Evolutionary conservation across 2,113 vertebrate genomes (phyloP), one percentile per base, ranked within the genome.

Genomic region (Scatophagus argus): DNA sequence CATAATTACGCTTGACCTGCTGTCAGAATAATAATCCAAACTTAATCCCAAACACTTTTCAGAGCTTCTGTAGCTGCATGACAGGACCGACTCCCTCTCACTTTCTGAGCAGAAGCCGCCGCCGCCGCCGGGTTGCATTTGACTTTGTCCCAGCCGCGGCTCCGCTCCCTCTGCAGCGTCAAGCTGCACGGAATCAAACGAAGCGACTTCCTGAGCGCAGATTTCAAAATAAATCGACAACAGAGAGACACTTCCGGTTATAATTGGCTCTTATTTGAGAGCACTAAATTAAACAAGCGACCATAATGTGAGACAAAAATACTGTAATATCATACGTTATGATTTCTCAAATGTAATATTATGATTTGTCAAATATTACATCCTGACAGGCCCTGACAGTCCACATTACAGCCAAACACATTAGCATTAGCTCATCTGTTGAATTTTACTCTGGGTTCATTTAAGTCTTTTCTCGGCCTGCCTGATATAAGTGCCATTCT

Each of bases 211-310:
- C 85, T 72, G 34, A n/a, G 0, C 5, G 1, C 0, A 0, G 3
- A 25, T 79, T 88, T 74, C 86, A 88, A 68, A 89, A 77, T 86
- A 89, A 78, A 81, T 0, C 13, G n/a, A 23, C 11, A n/a, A 8
- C 0, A 29, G 1, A 14, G 8, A 11, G 3, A 41, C 6, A 43
- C 56, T 49, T 76, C 81, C 81, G 74, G 84, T 74, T 56, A 1
- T 1, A 14, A 7, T 7, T 1, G 1, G 2, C 2, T 46, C 55
- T 31, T 17, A 16, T 60, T n/a, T 39, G 19, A 49, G 8, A n/a
- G 10, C 5, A 36, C 1, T 19, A 43, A 14, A 5, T 32, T 7
- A 10, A 23, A 58, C 7, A 8, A 16, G 10, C 8, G 3, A 16
- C 19, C 8, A 66, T 9, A 7, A 23, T 16, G 25, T 16, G 19